These are phyloP conservation scores for Oscheius sp. DNA, from an alignment of 2,888 invertebrate species.

Conservation along the genomic window DNA sequence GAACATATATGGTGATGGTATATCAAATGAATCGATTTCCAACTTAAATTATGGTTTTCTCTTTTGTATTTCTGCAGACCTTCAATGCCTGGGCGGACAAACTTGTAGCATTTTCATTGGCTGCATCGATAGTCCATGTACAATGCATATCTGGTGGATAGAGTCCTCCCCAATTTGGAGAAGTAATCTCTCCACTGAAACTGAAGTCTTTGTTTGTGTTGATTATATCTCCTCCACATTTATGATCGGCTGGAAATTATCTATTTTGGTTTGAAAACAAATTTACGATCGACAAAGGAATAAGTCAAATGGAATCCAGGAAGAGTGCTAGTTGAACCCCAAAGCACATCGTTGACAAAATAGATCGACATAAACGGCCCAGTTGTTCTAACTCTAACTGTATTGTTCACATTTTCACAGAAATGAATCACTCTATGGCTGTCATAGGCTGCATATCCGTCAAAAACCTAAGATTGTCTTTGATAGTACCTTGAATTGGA, in stretches of 20 bases:
- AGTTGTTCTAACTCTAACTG: slow-evolving; percentile 35
- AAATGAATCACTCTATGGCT: slow-evolving; percentile 36
- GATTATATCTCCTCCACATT: slow-evolving; percentile 45
- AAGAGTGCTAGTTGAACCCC: slow-evolving; percentile 22
- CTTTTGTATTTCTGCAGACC: no score
- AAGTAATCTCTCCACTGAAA: slow-evolving; percentile 54
- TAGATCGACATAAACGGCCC: slow-evolving; percentile 46
- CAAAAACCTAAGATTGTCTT: slow-evolving; percentile 22
- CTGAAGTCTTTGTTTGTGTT: slow-evolving; percentile 33
- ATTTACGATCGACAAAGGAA: slow-evolving; percentile 48
- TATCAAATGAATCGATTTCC: slow-evolving; percentile 43
- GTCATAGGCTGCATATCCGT: slow-evolving; percentile 44
- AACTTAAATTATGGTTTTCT: no score
- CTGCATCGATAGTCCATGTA: slow-evolving; percentile 70
- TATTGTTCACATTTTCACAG: slow-evolving; percentile 33
- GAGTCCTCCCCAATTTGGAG: slow-evolving; percentile 60
- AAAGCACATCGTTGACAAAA: slow-evolving; percentile 38
- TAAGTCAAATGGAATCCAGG: slow-evolving; percentile 56
- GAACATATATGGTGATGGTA: slow-evolving; percentile 35
- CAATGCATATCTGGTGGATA: slow-evolving; percentile 72
- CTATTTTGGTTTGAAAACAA: not conserved
- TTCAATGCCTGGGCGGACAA: not conserved
- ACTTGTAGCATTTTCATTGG: not conserved
- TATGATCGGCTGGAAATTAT: slow-evolving; percentile 35
- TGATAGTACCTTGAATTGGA: not conserved